These are phyloP conservation scores for Himalopsyche japonica DNA, from an alignment of 2,888 invertebrate genomes.

Conservation along the genomic window DNA sequence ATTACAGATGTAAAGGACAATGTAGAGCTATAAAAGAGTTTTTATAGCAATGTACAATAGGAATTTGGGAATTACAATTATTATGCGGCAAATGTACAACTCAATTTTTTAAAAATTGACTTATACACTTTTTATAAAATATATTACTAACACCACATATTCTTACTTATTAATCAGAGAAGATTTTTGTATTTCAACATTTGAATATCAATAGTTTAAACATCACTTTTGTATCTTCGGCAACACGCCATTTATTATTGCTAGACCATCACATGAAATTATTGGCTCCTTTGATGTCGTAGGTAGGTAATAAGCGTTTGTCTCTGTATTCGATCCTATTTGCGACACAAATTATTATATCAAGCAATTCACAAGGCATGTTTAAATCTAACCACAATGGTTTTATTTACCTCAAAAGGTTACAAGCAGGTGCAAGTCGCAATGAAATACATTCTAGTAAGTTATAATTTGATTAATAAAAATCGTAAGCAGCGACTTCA, in stretches of 20 bases:
- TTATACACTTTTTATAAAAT: no score
- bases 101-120: no score
- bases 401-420: neutral
- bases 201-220: no score
- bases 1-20: no score
- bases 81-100: no score
- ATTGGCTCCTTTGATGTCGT: constrained; percentile 22
- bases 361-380: neutral
- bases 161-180: no score
- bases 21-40: no score
- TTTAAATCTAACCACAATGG: neutral
- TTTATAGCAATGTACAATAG: no score
- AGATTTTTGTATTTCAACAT: no score
- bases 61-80: no score
- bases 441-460: neutral
- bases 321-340: neutral
- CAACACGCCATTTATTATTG: neutral
- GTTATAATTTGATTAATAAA: neutral
- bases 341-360: neutral
- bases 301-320: neutral
- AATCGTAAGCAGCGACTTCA: neutral
- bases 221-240: neutral
- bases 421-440: neutral
- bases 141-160: no score
- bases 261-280: neutral